Evolutionary conservation across 2,888 invertebrate species (phyloP).

Genomic region (Ophraella communa): DNA sequence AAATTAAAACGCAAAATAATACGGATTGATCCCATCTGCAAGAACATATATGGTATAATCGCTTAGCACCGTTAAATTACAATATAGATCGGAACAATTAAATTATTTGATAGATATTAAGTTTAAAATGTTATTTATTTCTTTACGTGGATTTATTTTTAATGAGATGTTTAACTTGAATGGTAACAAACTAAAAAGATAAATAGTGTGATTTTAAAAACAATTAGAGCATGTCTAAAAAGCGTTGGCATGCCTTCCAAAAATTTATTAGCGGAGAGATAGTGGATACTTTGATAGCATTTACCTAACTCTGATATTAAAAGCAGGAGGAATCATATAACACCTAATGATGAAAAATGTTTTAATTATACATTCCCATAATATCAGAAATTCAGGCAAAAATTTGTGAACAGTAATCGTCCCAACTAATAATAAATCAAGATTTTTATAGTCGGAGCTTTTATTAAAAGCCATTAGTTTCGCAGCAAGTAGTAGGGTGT

Average conservation of each 20-base stretch:
- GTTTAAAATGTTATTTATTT: too few species aligned
- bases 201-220: constrained; percentile 43
- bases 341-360: constrained; percentile 57
- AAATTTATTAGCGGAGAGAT: constrained; percentile 42
- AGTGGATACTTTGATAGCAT: constrained; percentile 33
- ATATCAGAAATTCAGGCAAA: constrained; percentile 55
- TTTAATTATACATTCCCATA: constrained; percentile 58
- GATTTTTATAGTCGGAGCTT: constrained; percentile 61
- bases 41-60: too few species aligned
- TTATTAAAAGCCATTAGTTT: constrained; percentile 62
- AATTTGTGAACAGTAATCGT: constrained; percentile 59
- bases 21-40: too few species aligned
- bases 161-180: background rate
- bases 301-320: constrained; percentile 39
- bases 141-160: background rate
- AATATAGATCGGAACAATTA: too few species aligned
- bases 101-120: too few species aligned
- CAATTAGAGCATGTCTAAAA: constrained; percentile 42
- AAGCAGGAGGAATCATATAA: constrained; percentile 34
- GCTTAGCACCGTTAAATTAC: too few species aligned
- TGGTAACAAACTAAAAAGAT: constrained; percentile 28
- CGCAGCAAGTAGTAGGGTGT: constrained; percentile 47
- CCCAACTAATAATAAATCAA: constrained; percentile 61
- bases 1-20: too few species aligned
- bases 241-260: constrained; percentile 41